Conservation (phyloP, 1,140 invertebrate species). For the Drosophila pseudoobscura region DNA sequence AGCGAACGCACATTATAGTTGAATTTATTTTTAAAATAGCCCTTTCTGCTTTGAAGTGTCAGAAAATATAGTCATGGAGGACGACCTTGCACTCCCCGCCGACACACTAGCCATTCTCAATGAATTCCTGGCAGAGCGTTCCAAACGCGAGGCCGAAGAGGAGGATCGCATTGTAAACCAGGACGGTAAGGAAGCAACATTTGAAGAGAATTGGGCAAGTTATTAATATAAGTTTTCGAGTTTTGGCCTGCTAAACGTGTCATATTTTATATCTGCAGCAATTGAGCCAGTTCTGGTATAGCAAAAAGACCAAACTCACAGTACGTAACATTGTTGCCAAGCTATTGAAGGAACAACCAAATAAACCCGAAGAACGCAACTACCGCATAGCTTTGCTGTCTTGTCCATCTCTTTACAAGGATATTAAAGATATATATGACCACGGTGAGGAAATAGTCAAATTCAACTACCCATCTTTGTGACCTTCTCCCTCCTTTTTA, state of each 20-base stretch:
- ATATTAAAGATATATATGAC: conserved; percentile 84
- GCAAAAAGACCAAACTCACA: conserved; percentile 88
- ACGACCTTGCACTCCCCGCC: conserved; percentile 88
- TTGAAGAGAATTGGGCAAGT: conserved; percentile 94
- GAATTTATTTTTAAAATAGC: conserved; percentile 9
- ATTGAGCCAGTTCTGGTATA: conserved; percentile 98
- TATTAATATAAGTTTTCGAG: not conserved
- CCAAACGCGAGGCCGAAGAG: conserved; percentile 85
- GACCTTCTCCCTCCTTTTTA: conserved; percentile 83
- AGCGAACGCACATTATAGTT: conserved; percentile 31
- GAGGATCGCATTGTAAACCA: conserved; percentile 83
- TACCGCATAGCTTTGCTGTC: conserved; percentile 92
- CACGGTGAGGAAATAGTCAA: conserved; percentile 37
- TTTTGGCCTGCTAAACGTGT: not conserved
- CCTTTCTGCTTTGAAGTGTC: not conserved
- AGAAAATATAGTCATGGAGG: conserved; percentile 71
- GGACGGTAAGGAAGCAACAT: conserved; percentile 85
- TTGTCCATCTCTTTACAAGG: conserved; percentile 93
- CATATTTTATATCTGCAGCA: conserved; percentile 87
- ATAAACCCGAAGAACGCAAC: conserved; percentile 66
- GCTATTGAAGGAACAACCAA: conserved; percentile 31
- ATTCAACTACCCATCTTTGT: not conserved
- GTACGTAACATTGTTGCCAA: conserved; percentile 87
- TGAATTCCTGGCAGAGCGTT: conserved; percentile 91
- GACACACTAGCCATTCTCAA: conserved; percentile 90